phyloP scores from a whole-genome alignment of 2,888 invertebrate species.

The Hoplodrina blanda region DNA sequence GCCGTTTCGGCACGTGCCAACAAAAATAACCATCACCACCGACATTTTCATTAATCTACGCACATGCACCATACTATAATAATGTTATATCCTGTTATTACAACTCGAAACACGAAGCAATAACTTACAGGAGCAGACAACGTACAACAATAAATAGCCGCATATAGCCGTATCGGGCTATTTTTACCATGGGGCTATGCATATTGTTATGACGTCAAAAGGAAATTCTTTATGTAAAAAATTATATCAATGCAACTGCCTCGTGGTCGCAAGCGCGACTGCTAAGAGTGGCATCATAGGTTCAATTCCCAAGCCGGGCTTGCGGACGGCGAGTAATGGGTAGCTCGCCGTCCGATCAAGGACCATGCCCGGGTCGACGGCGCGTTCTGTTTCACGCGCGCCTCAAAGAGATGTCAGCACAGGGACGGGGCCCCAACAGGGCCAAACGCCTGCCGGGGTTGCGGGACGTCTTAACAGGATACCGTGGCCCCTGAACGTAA shows the following conservation, averaged over 20 bases:
- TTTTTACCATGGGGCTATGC: slow-evolving; percentile 8
- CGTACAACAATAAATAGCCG: slow-evolving; percentile 31
- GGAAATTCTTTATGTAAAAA: slow-evolving; percentile 31
- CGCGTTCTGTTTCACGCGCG: too few relatives aligned
- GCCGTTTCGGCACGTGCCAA: neutral
- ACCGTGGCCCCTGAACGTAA: too few relatives aligned
- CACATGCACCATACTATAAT: neutral
- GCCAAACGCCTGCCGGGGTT: too few relatives aligned
- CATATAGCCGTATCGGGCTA: neutral
- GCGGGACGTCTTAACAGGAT: too few relatives aligned
- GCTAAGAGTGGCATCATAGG: too few relatives aligned
- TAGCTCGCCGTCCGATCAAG: too few relatives aligned
- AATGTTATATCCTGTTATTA: slow-evolving; percentile 39
- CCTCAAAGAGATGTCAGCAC: too few relatives aligned
- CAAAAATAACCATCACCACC: neutral
- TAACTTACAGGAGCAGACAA: slow-evolving; percentile 27
- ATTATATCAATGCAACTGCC: neutral
- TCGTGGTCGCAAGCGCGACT: too few relatives aligned
- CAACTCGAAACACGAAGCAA: slow-evolving; percentile 7
- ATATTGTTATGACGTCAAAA: slow-evolving; percentile 27
- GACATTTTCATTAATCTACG: slow-evolving; percentile 25
- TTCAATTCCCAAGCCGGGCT: too few relatives aligned
- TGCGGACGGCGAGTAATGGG: too few relatives aligned
- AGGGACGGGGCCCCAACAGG: too few relatives aligned
- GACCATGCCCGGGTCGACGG: too few relatives aligned